A percentile compares a stretch with the other conserved stretches of the same genome.
phyloP scores from a whole-genome alignment of 2,113 vertebrate species.

The Symphodus melops region DNA sequence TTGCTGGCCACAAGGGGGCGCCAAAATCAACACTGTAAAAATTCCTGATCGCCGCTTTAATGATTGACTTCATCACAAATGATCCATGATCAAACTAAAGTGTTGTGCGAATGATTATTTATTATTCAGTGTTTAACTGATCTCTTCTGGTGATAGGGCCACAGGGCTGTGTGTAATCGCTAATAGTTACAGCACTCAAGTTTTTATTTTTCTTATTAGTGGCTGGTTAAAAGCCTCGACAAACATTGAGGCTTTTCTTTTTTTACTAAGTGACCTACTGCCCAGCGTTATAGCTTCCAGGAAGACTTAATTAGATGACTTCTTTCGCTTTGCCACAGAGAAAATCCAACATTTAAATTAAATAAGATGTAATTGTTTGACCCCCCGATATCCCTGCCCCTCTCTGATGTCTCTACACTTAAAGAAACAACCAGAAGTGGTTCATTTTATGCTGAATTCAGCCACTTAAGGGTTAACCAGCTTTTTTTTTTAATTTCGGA shows the following conservation, averaged over 20 bases:
- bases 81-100: not conserved
- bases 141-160: slow-evolving; percentile 11
- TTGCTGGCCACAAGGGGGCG: too few species aligned
- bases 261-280: slow-evolving; percentile 22
- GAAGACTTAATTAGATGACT: slow-evolving; percentile 8
- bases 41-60: slow-evolving; percentile 1
- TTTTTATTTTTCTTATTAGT: slow-evolving; percentile 26
- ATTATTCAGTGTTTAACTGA: slow-evolving; percentile 17
- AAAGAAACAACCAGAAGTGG: too few species aligned
- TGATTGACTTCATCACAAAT: slow-evolving; percentile 3
- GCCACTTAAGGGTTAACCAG: slow-evolving; percentile 15
- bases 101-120: slow-evolving; percentile 2
- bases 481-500: not conserved
- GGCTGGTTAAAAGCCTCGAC: not conserved
- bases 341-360: slow-evolving; percentile 21
- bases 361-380: not conserved
- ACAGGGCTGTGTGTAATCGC: slow-evolving; percentile 15
- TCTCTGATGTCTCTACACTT: too few species aligned
- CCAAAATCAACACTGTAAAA: too few species aligned
- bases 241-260: not conserved
- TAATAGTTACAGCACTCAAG: not conserved
- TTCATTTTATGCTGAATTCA: not conserved
- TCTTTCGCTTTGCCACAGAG: slow-evolving; percentile 9
- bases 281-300: not conserved
- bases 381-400: not conserved